A percentile compares a stretch with the other conserved stretches of the same genome.
Evolutionary conservation across 2,888 invertebrate species (phyloP).

Genomic region (Hydropsyche betteni): DNA sequence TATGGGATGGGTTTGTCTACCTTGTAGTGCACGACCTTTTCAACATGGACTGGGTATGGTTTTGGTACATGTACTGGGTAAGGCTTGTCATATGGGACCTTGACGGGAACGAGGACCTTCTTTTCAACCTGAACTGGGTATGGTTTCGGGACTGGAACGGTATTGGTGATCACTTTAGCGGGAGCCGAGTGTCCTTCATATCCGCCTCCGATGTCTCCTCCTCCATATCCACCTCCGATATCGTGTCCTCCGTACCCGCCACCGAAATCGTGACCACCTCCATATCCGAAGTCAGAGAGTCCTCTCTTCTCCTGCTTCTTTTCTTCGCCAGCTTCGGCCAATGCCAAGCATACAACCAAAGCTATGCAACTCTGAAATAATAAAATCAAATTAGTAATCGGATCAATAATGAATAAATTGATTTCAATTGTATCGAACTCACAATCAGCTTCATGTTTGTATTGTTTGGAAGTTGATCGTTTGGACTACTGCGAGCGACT

Average conservation of each 20-base stretch:
- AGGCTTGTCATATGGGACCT: slow-evolving; percentile 65
- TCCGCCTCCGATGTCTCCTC: slow-evolving; percentile 4
- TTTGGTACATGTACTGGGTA: slow-evolving; percentile 65
- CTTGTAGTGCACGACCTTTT: slow-evolving; percentile 27
- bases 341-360: slow-evolving; percentile 40
- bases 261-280: slow-evolving; percentile 34
- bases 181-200: slow-evolving; percentile 1
- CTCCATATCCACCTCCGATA: slow-evolving; percentile 15
- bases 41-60: slow-evolving; percentile 44
- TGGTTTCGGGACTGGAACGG: slow-evolving; percentile 58
- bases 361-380: slow-evolving; percentile 12
- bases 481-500: slow-evolving; percentile 32
- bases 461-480: slow-evolving; percentile 4
- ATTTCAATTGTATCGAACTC: neutral
- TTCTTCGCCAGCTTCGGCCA: slow-evolving; percentile 37
- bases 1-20: slow-evolving; percentile 39
- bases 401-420: neutral
- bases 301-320: slow-evolving; percentile 50
- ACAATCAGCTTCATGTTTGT: slow-evolving; percentile 33
- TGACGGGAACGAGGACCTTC: slow-evolving; percentile 62
- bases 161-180: slow-evolving; percentile 38
- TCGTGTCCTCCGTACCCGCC: slow-evolving; percentile 6
- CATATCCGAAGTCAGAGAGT: slow-evolving; percentile 44
- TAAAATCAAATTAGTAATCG: neutral
- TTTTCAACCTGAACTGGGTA: slow-evolving; percentile 65